Conservation (phyloP, 2,797 vertebrate species). For the Thaleichthys pacificus region DNA sequence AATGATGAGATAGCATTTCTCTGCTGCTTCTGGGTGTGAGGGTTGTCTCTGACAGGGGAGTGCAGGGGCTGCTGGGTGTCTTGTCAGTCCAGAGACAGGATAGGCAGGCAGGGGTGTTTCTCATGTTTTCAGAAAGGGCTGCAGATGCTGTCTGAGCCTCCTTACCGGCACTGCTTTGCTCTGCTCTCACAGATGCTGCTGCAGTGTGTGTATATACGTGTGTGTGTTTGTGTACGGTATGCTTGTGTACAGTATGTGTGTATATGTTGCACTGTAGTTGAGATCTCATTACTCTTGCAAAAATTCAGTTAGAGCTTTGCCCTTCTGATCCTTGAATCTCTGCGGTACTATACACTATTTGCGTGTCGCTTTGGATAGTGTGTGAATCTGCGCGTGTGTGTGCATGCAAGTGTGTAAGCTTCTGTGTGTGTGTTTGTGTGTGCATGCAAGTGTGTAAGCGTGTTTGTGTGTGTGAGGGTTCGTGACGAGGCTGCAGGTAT, state of each 20-base stretch:
- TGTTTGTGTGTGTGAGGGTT: background rate
- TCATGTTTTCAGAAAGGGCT: conserved; percentile 47
- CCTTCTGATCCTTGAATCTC: too few relatives aligned
- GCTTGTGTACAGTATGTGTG: background rate
- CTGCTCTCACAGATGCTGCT: background rate
- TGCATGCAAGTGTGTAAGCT: background rate
- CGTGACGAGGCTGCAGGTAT: background rate
- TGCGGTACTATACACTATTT: background rate
- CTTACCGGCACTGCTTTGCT: conserved; percentile 31
- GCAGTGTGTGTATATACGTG: conserved; percentile 16
- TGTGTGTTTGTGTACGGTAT: conserved; percentile 2
- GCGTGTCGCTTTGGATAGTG: background rate
- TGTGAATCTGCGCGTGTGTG: conserved; percentile 11
- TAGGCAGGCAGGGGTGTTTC: conserved; percentile 37
- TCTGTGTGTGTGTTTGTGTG: background rate
- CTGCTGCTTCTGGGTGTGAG: background rate
- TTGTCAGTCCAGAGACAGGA: conserved; percentile 19
- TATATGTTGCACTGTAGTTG: background rate
- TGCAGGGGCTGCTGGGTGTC: background rate
- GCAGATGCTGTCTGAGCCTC: conserved; percentile 36
- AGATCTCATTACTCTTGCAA: too few relatives aligned
- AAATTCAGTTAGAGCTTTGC: too few relatives aligned
- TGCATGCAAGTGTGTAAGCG: background rate
- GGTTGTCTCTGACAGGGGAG: background rate
- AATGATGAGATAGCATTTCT: background rate